phyloP scores from a whole-genome alignment of 1,140 invertebrate species.

The Bombus waltoni region DNA sequence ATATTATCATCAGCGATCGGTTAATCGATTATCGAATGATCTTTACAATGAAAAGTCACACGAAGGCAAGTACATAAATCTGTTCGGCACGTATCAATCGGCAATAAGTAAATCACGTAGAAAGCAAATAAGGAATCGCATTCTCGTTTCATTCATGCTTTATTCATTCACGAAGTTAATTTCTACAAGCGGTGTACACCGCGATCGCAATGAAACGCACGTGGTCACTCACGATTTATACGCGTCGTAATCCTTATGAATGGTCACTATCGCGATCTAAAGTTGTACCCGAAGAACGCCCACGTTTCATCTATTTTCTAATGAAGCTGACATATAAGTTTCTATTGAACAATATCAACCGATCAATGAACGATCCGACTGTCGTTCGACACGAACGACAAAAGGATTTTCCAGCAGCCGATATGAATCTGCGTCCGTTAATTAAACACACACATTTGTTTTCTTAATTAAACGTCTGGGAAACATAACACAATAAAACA shows the following conservation, averaged over 20 bases:
- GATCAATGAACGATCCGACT: not conserved
- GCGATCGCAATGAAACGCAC: constrained; percentile 4
- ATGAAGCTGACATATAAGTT: not conserved
- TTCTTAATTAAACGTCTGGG: not conserved
- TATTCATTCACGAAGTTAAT: constrained; percentile 47
- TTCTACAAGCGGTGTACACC: not conserved
- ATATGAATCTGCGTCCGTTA: not conserved
- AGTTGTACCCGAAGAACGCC: not conserved
- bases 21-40: not conserved
- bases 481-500: not conserved
- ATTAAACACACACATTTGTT: not conserved
- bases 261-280: constrained; percentile 19
- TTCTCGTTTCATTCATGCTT: constrained; percentile 24
- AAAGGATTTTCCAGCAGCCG: too few species aligned
- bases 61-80: not conserved
- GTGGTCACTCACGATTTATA: constrained; percentile 18
- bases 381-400: not conserved
- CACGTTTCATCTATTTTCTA: not conserved
- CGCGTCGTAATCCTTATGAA: not conserved
- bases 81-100: not conserved
- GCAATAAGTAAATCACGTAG: not conserved
- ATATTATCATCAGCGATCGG: not conserved
- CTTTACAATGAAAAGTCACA: not conserved
- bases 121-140: not conserved
- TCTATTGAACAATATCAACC: not conserved